Evolutionary conservation across 2,888 invertebrate genomes (phyloP).

Genomic region (Lochmaea crataegi): DNA sequence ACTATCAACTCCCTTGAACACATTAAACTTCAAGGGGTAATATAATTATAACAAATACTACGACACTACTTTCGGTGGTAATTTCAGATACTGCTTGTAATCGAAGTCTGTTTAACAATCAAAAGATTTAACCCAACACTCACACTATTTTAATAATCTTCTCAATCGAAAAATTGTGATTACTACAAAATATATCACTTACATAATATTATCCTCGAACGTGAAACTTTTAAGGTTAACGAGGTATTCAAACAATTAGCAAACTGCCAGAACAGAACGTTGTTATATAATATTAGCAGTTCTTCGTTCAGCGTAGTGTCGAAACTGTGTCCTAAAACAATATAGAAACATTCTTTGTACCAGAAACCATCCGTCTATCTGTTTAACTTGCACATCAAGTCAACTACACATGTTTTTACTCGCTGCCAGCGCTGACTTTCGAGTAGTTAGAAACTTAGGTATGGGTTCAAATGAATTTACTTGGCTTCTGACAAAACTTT

Average conservation of each 20-base stretch:
- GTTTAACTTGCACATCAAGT: constrained; percentile 18
- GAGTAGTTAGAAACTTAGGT: not conserved
- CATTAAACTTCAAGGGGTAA: too few relatives aligned
- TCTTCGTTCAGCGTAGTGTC: not conserved
- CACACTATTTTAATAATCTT: too few relatives aligned
- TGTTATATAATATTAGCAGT: constrained; percentile 14
- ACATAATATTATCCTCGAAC: not conserved
- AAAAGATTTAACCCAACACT: too few relatives aligned
- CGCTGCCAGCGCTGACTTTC: not conserved
- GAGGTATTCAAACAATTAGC: not conserved
- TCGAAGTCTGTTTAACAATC: too few relatives aligned
- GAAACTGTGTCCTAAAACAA: constrained; percentile 15
- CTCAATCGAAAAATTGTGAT: too few relatives aligned
- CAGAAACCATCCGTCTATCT: constrained; percentile 11
- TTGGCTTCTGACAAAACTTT: not conserved
- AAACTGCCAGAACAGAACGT: not conserved
- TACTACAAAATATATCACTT: too few relatives aligned
- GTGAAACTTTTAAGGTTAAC: not conserved
- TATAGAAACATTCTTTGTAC: constrained; percentile 6
- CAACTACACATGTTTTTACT: constrained; percentile 3
- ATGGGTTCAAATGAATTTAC: not conserved
- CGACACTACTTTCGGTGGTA: too few relatives aligned
- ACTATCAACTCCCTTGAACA: too few relatives aligned
- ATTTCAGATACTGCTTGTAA: too few relatives aligned
- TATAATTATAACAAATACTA: too few relatives aligned